Conservation (phyloP, 1,140 invertebrate genomes). For the Trichonephila clavipes region DNA sequence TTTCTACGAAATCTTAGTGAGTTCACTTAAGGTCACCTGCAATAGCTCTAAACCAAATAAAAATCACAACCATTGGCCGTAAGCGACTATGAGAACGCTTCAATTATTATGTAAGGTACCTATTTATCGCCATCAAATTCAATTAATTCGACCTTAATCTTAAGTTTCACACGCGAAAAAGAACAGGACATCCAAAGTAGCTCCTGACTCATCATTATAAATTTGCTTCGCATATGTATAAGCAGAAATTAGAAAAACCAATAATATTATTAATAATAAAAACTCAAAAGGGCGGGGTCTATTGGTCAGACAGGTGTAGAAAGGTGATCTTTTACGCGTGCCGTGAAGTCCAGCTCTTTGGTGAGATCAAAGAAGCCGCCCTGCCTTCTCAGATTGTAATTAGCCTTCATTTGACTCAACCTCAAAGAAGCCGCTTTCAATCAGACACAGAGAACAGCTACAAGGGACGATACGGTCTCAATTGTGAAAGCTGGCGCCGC, state of each 20-base stretch:
- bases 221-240: constrained; percentile 41
- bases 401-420: constrained; percentile 57
- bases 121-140: not conserved
- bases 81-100: not conserved
- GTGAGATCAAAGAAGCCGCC: constrained; percentile 47
- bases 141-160: not conserved
- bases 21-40: not conserved
- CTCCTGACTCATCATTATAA: constrained; percentile 41
- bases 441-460: constrained; percentile 29
- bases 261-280: constrained; percentile 43
- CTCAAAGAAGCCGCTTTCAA: constrained; percentile 59
- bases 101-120: not conserved
- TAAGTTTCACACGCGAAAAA: not conserved
- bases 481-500: not conserved
- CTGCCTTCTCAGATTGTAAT: constrained; percentile 43
- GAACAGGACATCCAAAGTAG: not conserved
- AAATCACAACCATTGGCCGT: not conserved
- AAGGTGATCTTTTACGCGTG: constrained; percentile 56
- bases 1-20: not conserved
- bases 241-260: constrained; percentile 23
- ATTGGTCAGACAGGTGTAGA: constrained; percentile 33
- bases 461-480: constrained; percentile 29
- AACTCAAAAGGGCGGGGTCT: not conserved
- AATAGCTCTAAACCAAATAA: not conserved
- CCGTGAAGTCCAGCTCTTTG: constrained; percentile 10